These are phyloP conservation scores for Chloroclysta siterata DNA, from an alignment of 2,888 invertebrate genomes.

Conservation along the genomic window DNA sequence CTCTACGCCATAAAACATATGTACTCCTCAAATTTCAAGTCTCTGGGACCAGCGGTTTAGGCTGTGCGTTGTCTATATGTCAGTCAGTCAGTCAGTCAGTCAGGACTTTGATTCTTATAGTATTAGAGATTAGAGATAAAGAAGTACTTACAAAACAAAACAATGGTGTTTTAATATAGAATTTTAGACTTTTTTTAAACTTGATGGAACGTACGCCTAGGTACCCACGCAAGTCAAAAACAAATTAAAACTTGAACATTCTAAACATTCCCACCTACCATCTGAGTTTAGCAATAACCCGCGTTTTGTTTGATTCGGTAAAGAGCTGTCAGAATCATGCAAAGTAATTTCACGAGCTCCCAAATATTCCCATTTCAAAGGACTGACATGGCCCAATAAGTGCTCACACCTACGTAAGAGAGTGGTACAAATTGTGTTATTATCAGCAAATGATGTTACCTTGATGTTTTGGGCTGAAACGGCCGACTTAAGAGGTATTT, in stretches of 20 bases:
- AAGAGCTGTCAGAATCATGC: constrained; percentile 51
- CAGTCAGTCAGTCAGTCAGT: too few species aligned
- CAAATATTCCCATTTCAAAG: constrained; percentile 39
- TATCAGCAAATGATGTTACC: constrained; percentile 6
- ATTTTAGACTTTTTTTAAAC: too few species aligned
- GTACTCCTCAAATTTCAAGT: too few species aligned
- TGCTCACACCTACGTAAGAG: constrained; percentile 25
- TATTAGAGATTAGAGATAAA: too few species aligned
- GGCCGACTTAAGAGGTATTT: constrained; percentile 7
- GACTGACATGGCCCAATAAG: constrained; percentile 37
- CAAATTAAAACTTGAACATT: constrained; percentile 33
- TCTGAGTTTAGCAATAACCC: constrained; percentile 35
- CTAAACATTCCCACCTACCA: constrained; percentile 27
- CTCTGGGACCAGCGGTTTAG: too few species aligned
- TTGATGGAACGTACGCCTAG: too few species aligned
- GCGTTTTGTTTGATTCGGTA: constrained; percentile 42
- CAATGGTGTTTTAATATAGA: too few species aligned
- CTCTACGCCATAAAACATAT: too few species aligned
- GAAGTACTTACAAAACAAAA: too few species aligned
- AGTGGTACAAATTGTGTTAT: constrained; percentile 15
- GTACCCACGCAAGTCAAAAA: constrained; percentile 20
- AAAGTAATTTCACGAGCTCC: constrained; percentile 51
- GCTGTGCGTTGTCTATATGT: too few species aligned
- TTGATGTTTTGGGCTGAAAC: constrained; percentile 12
- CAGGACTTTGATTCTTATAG: too few species aligned